These are phyloP conservation scores for Pipistrellus pipistrellus DNA, from an alignment of 2,797 vertebrate genomes.

Conservation along the genomic window DNA sequence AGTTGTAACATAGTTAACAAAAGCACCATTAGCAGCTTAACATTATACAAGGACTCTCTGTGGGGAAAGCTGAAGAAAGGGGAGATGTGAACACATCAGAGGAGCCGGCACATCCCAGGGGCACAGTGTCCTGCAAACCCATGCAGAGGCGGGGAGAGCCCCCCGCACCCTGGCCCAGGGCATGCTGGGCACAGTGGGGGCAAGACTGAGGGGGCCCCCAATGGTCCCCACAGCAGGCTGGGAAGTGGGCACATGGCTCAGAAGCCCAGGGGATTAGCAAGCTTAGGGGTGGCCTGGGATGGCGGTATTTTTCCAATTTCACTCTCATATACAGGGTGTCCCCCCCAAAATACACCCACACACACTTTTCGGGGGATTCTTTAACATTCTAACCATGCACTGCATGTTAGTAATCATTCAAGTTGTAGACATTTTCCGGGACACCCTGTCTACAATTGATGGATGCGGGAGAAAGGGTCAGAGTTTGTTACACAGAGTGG, in stretches of 20 bases:
- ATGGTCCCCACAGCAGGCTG: no score
- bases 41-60: not conserved
- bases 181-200: no score
- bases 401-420: no score
- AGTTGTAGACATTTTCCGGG: no score
- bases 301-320: not conserved
- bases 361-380: no score
- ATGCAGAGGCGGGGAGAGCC: not conserved
- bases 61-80: not conserved
- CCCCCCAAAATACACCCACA: no score
- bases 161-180: not conserved
- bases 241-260: not conserved
- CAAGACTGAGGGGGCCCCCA: not conserved
- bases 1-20: not conserved
- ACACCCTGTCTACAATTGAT: not conserved
- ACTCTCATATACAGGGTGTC: not conserved
- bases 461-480: not conserved
- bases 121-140: not conserved
- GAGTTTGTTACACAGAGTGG: not conserved
- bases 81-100: not conserved
- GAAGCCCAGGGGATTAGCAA: not conserved
- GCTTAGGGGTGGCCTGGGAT: not conserved
- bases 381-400: no score
- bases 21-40: not conserved
- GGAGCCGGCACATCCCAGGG: not conserved